Base-by-base conservation (phyloP, 2,797 vertebrate genomes). In the Ptychobarbus kaznakovi region DNA sequence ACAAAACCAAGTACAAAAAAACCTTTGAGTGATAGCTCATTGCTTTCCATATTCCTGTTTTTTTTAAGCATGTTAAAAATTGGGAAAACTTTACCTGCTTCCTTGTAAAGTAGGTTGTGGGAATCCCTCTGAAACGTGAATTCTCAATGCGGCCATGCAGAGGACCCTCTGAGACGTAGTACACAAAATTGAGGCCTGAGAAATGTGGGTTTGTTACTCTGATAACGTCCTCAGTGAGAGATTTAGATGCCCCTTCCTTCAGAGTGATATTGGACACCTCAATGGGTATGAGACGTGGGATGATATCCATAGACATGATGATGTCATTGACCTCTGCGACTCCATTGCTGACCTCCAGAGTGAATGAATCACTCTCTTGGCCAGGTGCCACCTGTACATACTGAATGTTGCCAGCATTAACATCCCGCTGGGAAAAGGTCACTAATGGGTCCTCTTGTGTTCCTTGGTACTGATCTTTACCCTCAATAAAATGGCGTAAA, bases 361-460 rank as follows among this genome's bases (percentile, higher is more conserved):
- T 84, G 88, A 97, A 96, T 75, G 2, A 88, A 91, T 98, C 97
- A 12, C 91, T 93, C 12, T 89, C 74, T 46, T 92, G 92, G 87
- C 90, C 89, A 25, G 96, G 91, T 74, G 91, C 92, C 61, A 91
- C 93, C 90, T 97, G 97, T 86, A 97, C 87, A 88, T 98, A 98
- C 87, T 97, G 95, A 89, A 98, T 89, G 88, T 93, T 94, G 11
- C 96, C 97, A 8, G 90, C 90, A 20, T 97, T 92, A 11, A 97
- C 73, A 92, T 97, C 96, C 83, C 95, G 91, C 66, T 97, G 97
- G 12, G 94, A 97, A 90, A 99, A 99, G 0, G 86, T 95, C 90
- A 90, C 92, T 90, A 96, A 87, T 15, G 93, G 94, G 3, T 92
- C 94, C 80, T 91, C 92, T 56, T 93, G 88, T 70, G 91, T 92